Evolutionary conservation across 2,888 invertebrate genomes (phyloP), one percentile per base, ranked within the genome.

Genomic region (Drosophila anomalata): DNA sequence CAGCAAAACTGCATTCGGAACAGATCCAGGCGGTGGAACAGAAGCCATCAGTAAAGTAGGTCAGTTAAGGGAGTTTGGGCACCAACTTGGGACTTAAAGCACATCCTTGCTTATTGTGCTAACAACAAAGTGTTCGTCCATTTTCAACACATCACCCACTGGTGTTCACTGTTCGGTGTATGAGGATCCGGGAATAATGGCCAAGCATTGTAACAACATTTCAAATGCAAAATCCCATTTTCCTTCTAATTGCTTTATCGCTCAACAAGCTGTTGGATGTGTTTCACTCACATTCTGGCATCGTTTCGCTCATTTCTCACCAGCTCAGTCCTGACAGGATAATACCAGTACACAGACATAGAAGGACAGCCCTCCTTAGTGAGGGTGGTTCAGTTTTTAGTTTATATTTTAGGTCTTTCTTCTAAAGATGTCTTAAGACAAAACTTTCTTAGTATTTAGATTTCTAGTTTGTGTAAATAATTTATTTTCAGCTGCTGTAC

Each of bases 221-320:
- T 85, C 79, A 79, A 89, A 85, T 85, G 80, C 78, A 76, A 88
- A 85, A 89, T 88, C 80, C 88, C 88, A 89, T 85, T 89, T 85
- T 84, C 78, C 75, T 87, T 75, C 80, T 85, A 85, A 89, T 85
- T 88, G 85, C 89, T 88, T 89, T 88, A 85, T 76, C 87, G 89
- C 87, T 88, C 89, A 85, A 89, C 88, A 85, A 85, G 88, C 88
- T 89, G 89, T 88, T 86, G 76, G 77, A 69, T 61, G 55, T 60
- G 66, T 73, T 47, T 56, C 46, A 55, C 54, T 36, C 52, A 39
- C 56, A 56, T 48, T 69, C 57, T 48, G 58, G 44, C 51, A 50
- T 12, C 33, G 52, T 66, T 78, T 66, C 82, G 87, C 78, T 88
- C 75, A 87, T 75, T 77, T 88, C 84, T 83, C 88, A 77, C 81